A percentile compares a stretch with the other conserved stretches of the same genome.
phyloP scores from a whole-genome alignment of 1,140 invertebrate species.

The Aphaenogaster ashmeadi region DNA sequence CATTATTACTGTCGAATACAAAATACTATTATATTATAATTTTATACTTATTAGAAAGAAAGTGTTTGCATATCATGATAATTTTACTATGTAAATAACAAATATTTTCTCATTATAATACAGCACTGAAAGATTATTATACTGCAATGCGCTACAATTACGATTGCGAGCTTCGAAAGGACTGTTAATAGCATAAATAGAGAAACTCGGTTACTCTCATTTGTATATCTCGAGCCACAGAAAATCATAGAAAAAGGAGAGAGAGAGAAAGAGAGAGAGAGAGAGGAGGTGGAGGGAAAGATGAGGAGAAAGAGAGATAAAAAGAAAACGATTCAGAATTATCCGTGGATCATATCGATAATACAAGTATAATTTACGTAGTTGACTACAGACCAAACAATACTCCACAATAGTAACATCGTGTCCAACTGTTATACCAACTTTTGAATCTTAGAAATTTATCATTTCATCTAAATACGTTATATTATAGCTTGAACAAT shows the following conservation, averaged over 20 bases:
- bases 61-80: neutral
- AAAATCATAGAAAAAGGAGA: neutral
- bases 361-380: slow-evolving; percentile 5
- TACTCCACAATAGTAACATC: slow-evolving; percentile 10
- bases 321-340: slow-evolving; percentile 21
- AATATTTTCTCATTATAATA: slow-evolving; percentile 34
- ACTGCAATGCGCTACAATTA: slow-evolving; percentile 1
- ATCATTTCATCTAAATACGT: slow-evolving; percentile 40
- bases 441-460: slow-evolving; percentile 15
- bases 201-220: neutral
- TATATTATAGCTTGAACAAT: slow-evolving; percentile 52
- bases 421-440: slow-evolving; percentile 4
- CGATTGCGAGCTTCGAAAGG: neutral
- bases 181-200: slow-evolving; percentile 6
- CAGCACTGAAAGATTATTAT: slow-evolving; percentile 19
- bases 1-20: slow-evolving; percentile 1
- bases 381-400: slow-evolving; percentile 17
- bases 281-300: neutral
- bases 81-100: slow-evolving; percentile 43
- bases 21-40: slow-evolving; percentile 28
- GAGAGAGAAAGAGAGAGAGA: neutral
- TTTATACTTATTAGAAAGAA: slow-evolving; percentile 29
- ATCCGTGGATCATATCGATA: slow-evolving; percentile 2
- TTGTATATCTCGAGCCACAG: neutral
- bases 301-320: neutral